These are phyloP conservation scores for Eulithis prunata DNA, from an alignment of 2,888 invertebrate genomes.

Conservation along the genomic window DNA sequence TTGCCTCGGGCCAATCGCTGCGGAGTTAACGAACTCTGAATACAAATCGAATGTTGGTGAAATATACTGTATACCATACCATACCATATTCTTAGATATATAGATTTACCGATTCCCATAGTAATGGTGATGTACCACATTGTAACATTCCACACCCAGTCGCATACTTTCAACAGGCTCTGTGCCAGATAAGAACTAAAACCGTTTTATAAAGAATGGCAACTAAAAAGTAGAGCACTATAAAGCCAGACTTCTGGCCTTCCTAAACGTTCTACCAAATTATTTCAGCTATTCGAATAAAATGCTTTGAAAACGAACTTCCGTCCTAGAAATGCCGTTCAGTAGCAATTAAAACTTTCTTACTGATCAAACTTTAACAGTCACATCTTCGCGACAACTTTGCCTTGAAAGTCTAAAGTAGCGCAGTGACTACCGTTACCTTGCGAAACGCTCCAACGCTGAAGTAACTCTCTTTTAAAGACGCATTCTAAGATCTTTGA, in stretches of 20 bases:
- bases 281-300: conserved; percentile 60
- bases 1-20: conserved; percentile 66
- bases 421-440: conserved; percentile 58
- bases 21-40: conserved; percentile 74
- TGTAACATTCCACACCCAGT: background rate
- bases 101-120: background rate
- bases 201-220: background rate
- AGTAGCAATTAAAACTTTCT: conserved; percentile 80
- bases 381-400: conserved; percentile 70
- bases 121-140: background rate
- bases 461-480: conserved; percentile 49
- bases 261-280: conserved; percentile 39
- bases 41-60: conserved; percentile 67
- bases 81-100: background rate
- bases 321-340: conserved; percentile 67
- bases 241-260: background rate
- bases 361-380: conserved; percentile 77
- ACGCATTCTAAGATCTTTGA: conserved; percentile 18
- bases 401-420: conserved; percentile 51
- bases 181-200: background rate
- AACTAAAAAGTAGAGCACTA: background rate
- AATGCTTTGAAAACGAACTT: conserved; percentile 63
- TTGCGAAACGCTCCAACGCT: conserved; percentile 48
- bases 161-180: too few species aligned
- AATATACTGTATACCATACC: conserved; percentile 10